A percentile compares a stretch with the other conserved stretches of the same genome.
Evolutionary conservation across 1,140 invertebrate genomes (phyloP).

Genomic region (Trinorchestia longiramus): DNA sequence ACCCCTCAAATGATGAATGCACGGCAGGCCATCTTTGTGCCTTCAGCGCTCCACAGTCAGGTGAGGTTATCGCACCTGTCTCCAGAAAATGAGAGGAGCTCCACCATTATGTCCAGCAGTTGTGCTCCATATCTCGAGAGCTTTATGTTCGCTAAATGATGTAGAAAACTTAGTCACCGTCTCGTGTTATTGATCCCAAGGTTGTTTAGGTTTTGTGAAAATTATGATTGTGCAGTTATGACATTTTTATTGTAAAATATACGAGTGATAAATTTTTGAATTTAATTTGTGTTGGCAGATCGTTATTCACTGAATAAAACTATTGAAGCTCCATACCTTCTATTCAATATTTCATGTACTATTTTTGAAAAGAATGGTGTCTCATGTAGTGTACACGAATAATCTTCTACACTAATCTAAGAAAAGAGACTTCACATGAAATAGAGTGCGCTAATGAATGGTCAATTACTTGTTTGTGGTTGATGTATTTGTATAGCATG

Average conservation of each 20-base stretch:
- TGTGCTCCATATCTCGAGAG: not conserved
- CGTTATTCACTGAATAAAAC: not conserved
- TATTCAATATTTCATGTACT: not conserved
- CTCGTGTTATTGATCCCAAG: not conserved
- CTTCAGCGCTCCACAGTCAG: not conserved
- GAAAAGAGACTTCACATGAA: no score
- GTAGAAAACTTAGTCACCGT: not conserved
- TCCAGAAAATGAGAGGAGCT: not conserved
- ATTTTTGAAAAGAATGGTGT: not conserved
- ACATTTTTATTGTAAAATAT: not conserved
- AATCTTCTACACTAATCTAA: no score
- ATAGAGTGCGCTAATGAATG: no score
- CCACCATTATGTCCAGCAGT: not conserved
- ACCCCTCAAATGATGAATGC: not conserved
- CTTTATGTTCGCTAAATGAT: not conserved
- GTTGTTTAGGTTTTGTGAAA: not conserved
- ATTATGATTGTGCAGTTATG: not conserved
- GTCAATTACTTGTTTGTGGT: no score
- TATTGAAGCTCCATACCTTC: not conserved
- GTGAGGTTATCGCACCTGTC: not conserved
- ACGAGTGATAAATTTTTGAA: not conserved
- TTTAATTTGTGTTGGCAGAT: not conserved
- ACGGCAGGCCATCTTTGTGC: not conserved
- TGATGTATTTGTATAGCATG: no score
- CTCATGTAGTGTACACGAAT: no score